Evolutionary conservation across 2,113 vertebrate genomes (phyloP).

Genomic region (Sceloporus undulatus): DNA sequence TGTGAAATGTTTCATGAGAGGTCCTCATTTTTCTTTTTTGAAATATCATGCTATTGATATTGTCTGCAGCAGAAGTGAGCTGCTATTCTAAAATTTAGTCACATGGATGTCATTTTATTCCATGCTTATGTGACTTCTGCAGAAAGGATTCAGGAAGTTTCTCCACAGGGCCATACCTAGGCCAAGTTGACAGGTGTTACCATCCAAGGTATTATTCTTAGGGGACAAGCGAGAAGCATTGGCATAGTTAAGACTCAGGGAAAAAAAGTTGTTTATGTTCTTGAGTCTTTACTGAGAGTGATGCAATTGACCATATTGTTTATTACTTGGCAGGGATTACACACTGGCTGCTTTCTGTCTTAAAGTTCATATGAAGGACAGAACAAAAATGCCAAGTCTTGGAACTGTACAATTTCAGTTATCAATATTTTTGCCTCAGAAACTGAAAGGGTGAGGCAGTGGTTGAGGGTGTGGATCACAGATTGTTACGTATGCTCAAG

Average conservation of each 20-base stretch:
- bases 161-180: background rate
- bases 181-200: background rate
- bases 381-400: background rate
- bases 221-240: background rate
- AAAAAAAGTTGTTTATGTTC: background rate
- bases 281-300: background rate
- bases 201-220: background rate
- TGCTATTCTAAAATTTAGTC: slow-evolving; percentile 4
- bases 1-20: slow-evolving; percentile 6
- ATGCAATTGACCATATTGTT: slow-evolving; percentile 20
- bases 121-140: background rate
- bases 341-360: slow-evolving; percentile 20
- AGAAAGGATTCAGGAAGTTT: background rate
- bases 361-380: slow-evolving; percentile 30
- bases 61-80: background rate
- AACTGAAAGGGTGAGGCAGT: background rate
- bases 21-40: background rate
- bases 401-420: background rate
- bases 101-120: background rate
- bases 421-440: background rate
- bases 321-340: slow-evolving; percentile 13
- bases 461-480: background rate
- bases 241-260: background rate
- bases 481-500: background rate
- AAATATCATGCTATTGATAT: background rate